Evolutionary conservation across 2,888 invertebrate species (phyloP), one percentile per base, ranked within the genome.

Genomic region (Polymixis lichenea): DNA sequence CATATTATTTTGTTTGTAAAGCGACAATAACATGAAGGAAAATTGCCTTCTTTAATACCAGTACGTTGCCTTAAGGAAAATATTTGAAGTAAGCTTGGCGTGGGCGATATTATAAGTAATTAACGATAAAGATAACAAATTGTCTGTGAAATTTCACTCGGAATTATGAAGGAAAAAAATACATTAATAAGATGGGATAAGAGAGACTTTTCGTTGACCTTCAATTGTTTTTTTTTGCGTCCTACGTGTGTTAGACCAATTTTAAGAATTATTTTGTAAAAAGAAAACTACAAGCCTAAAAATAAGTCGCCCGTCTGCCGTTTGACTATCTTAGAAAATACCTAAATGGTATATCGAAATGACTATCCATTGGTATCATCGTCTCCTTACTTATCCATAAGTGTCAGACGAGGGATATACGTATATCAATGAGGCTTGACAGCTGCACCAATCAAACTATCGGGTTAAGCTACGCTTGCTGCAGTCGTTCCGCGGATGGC

Each of bases 51-150:
- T 32, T 38, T 56, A n/a, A 28, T 19, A 28, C 15, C 38, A 8
- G 8, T 43, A 58, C 22, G 17, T 51, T 25, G 25, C 9, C 17
- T 43, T 19, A 25, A 56, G 43, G 38, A 62, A 82, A 78, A 82
- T 66, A 82, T 56, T 51, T 22, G 38, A 60, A 28, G 38, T 49
- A 28, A 60, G 82, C 46, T 25, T n/a, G 7, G 38, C 53, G 49
- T 51, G 38, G 46, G 32, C 56, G 25, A 62, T 62, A 46, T 77
- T 32, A 62, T 46, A 67, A 67, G 77, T 77, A 78, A 78, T 78
- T 78, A 78, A 67, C 51, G 66, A 43, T 51, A 53, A 75, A 66
- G 25, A 28, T 81, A 81, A 78, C 65, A 75, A 66, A 77, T 82
- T 76, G 82, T 43, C 32, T 62, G 77, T 32, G 67, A 62, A 77